These are phyloP conservation scores for Calephelis virginiensis DNA, from an alignment of 1,140 invertebrate genomes.

Conservation along the genomic window DNA sequence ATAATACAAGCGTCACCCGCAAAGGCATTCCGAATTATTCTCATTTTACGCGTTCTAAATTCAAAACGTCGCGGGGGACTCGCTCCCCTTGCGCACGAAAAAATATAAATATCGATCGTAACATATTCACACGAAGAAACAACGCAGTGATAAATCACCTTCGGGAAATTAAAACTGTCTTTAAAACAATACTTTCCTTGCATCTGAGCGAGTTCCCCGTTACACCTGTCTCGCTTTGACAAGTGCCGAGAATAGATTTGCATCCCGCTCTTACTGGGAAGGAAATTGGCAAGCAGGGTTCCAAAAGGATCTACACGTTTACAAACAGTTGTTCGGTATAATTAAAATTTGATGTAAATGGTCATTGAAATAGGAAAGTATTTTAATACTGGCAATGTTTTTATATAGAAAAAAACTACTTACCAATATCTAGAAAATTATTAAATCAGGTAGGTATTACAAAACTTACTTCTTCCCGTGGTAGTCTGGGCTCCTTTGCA, in stretches of 20 bases:
- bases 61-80: conserved; percentile 67
- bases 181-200: conserved; percentile 74
- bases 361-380: conserved; percentile 6
- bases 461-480: too few relatives aligned
- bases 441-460: too few relatives aligned
- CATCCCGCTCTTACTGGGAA: conserved; percentile 29
- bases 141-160: conserved; percentile 71
- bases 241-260: conserved; percentile 22
- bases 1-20: conserved; percentile 64
- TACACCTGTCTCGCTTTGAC: conserved; percentile 31
- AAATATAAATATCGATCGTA: conserved; percentile 53
- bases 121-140: conserved; percentile 52
- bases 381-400: background rate
- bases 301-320: conserved; percentile 1
- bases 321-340: conserved; percentile 19
- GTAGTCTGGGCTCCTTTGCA: too few relatives aligned
- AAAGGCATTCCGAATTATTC: conserved; percentile 65
- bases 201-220: conserved; percentile 40
- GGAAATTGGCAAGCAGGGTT: conserved; percentile 32
- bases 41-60: conserved; percentile 69
- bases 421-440: background rate
- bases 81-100: conserved; percentile 41
- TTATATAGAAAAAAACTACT: background rate
- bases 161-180: conserved; percentile 77
- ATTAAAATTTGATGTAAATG: conserved; percentile 15